phyloP scores from a whole-genome alignment of 2,113 vertebrate genomes.

The Morone saxatilis region DNA sequence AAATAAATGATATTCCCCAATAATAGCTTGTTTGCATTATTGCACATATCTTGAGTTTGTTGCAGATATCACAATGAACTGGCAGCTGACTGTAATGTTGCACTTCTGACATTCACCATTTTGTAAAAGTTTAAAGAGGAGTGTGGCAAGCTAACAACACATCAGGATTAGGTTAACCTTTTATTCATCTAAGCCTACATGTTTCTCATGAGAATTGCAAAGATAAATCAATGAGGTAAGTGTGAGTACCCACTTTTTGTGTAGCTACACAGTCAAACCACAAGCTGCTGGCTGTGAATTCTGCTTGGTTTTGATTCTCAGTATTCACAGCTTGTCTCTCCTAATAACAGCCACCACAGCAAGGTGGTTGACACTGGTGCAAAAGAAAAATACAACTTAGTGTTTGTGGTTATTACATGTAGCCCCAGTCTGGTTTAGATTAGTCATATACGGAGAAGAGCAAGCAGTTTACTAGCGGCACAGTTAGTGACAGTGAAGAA shows the following conservation, averaged over 20 bases:
- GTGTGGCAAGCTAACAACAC: neutral
- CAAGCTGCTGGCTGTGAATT: neutral
- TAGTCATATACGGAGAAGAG: neutral
- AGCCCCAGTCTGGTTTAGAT: neutral
- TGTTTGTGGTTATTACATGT: neutral
- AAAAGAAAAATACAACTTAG: neutral
- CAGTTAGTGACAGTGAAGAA: neutral
- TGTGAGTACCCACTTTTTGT: neutral
- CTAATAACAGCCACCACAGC: neutral
- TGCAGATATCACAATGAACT: too few relatives aligned
- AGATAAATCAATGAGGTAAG: neutral
- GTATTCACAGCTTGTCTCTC: neutral
- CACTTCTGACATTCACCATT: neutral
- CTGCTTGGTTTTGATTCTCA: neutral
- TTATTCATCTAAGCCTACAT: neutral
- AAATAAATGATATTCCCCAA: too few relatives aligned
- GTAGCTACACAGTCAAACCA: constrained; percentile 3
- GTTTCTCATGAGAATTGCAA: neutral
- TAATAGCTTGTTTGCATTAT: neutral
- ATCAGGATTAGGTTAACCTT: neutral
- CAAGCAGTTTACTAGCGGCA: neutral
- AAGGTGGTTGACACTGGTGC: neutral
- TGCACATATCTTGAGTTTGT: too few relatives aligned
- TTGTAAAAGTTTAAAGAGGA: too few relatives aligned
- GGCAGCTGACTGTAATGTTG: too few relatives aligned